phyloP scores from a whole-genome alignment of 37 sponge, comb jelly and placozoan genomes.

The Theonella swinhoei region DNA sequence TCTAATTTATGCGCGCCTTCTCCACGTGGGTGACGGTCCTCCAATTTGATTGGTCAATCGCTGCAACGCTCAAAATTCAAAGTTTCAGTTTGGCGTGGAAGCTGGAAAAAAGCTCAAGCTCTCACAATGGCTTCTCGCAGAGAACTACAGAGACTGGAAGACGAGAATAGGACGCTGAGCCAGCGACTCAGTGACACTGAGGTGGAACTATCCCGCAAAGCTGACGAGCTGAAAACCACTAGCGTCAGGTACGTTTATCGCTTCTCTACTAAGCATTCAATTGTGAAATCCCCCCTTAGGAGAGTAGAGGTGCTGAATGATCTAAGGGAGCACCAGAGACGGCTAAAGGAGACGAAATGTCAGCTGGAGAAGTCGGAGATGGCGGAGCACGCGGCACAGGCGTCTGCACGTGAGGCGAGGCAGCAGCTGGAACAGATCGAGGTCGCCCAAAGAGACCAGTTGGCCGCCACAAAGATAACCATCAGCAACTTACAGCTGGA shows the following conservation, averaged over 20 bases:
- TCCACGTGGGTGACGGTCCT: slow-evolving; percentile 6
- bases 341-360: slow-evolving; percentile 37
- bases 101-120: too few species aligned
- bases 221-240: slow-evolving; percentile 28
- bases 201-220: slow-evolving; percentile 37
- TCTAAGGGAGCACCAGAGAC: slow-evolving; percentile 31
- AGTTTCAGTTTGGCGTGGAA: not conserved
- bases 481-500: slow-evolving; percentile 45
- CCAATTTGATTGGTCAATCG: slow-evolving; percentile 30
- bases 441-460: slow-evolving; percentile 37
- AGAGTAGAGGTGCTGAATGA: slow-evolving; percentile 44
- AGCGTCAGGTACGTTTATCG: slow-evolving; percentile 23
- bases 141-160: slow-evolving; percentile 49
- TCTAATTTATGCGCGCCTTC: slow-evolving; percentile 2
- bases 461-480: slow-evolving; percentile 31
- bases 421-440: slow-evolving; percentile 21
- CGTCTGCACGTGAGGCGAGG: slow-evolving; percentile 7
- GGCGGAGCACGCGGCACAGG: slow-evolving; percentile 38
- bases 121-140: slow-evolving; percentile 25
- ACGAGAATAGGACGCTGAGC: slow-evolving; percentile 47
- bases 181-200: slow-evolving; percentile 40
- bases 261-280: too few species aligned
- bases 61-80: slow-evolving; percentile 23
- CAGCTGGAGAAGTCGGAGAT: slow-evolving; percentile 37
- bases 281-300: slow-evolving; percentile 7